These are phyloP conservation scores for Phorcus lineatus DNA, from an alignment of 2,888 invertebrate genomes.

Conservation along the genomic window DNA sequence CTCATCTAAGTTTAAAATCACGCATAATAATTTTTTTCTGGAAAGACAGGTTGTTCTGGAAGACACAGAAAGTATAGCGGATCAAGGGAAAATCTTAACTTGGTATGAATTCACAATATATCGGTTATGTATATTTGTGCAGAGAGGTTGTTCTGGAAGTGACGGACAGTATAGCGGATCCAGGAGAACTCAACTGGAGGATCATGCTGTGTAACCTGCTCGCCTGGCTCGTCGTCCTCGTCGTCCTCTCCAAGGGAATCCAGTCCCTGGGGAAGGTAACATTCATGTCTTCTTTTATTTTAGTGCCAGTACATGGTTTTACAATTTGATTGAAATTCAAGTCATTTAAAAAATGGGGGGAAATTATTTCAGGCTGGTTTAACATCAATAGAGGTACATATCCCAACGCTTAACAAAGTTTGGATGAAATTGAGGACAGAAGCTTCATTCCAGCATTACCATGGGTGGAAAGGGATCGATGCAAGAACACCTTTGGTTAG, in stretches of 20 bases:
- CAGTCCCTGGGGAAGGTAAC: constrained; percentile 73
- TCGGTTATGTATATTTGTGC: background rate
- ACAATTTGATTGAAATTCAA: too few species aligned
- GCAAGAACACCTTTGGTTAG: too few species aligned
- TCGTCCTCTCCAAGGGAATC: constrained; percentile 74
- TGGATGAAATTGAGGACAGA: too few species aligned
- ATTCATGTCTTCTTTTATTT: background rate
- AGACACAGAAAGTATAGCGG: constrained; percentile 61
- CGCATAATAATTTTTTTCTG: too few species aligned
- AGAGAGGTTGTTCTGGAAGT: constrained; percentile 70
- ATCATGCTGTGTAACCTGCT: constrained; percentile 69
- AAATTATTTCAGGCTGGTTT: too few species aligned
- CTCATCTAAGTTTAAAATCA: too few species aligned
- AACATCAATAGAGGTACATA: too few species aligned
- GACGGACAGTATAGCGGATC: constrained; percentile 61
- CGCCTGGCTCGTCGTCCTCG: constrained; percentile 72
- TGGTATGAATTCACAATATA: constrained; percentile 37
- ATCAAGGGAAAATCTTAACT: constrained; percentile 64
- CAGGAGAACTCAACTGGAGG: constrained; percentile 68
- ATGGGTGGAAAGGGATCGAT: too few species aligned
- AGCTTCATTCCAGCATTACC: too few species aligned
- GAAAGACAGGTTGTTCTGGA: constrained; percentile 67
- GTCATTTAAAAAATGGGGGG: too few species aligned
- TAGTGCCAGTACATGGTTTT: too few species aligned
- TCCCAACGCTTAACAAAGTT: too few species aligned